A percentile compares a stretch with the other conserved stretches of the same genome.
Conservation (phyloP, 1,140 invertebrate species). For the Drosophila neocordata region DNA sequence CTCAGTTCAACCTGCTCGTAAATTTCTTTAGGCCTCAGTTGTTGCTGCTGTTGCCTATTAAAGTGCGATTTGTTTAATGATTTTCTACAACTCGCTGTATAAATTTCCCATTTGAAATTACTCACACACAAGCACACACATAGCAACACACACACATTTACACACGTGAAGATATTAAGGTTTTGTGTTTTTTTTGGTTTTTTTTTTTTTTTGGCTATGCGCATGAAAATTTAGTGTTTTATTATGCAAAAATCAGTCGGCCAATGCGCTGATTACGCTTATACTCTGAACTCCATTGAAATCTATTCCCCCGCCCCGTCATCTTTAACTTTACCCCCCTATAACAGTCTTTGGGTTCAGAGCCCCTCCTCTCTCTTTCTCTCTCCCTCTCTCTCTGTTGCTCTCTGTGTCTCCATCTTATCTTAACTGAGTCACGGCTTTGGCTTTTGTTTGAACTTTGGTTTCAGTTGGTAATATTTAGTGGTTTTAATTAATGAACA, state of each 20-base stretch:
- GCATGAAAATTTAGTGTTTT: constrained; percentile 81
- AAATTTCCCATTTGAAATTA: constrained; percentile 80
- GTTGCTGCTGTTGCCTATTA: constrained; percentile 67
- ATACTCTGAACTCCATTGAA: constrained; percentile 20
- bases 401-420: background rate
- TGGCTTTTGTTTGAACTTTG: constrained; percentile 50
- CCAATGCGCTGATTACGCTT: constrained; percentile 66
- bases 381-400: background rate
- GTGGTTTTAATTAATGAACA: constrained; percentile 71
- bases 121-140: constrained; percentile 50
- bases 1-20: constrained; percentile 66
- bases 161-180: constrained; percentile 3
- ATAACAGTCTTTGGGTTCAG: no score
- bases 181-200: constrained; percentile 42
- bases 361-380: background rate
- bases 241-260: constrained; percentile 78
- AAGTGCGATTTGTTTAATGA: constrained; percentile 82
- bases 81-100: constrained; percentile 78
- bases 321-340: no score
- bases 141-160: background rate
- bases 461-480: constrained; percentile 72
- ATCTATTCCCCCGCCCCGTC: no score
- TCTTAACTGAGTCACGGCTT: constrained; percentile 60
- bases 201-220: constrained; percentile 68
- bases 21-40: constrained; percentile 63